A percentile compares a stretch with the other conserved stretches of the same genome.
Conservation (phyloP, 2,797 vertebrate species). For the Crocodylus rhombifer region DNA sequence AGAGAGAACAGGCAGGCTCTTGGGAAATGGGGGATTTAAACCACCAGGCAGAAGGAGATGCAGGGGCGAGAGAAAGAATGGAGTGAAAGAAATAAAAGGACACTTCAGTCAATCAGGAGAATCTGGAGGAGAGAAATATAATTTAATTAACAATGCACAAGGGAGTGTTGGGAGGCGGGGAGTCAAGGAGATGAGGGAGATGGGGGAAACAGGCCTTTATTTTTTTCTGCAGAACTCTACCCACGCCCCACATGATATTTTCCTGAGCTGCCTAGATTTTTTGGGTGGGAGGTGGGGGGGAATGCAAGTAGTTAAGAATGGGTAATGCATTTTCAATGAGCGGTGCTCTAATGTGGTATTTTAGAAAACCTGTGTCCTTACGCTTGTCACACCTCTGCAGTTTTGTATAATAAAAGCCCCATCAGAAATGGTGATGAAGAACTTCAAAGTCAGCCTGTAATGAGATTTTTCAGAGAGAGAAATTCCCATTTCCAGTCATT, state of each 20-base stretch:
- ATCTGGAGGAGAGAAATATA: neutral
- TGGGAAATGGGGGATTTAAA: fast-evolving
- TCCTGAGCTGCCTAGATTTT: neutral
- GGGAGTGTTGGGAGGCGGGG: neutral
- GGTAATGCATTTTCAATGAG: neutral
- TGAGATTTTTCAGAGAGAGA: neutral
- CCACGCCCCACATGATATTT: neutral
- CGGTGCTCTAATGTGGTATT: neutral
- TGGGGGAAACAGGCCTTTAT: neutral
- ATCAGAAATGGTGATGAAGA: neutral
- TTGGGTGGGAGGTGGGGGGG: neutral
- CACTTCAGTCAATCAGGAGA: neutral
- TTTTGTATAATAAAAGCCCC: neutral
- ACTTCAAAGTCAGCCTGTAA: fast-evolving
- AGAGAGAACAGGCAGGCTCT: fast-evolving
- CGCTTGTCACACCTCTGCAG: neutral
- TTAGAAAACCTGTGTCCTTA: neutral
- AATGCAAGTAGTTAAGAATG: neutral
- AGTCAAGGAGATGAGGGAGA: neutral
- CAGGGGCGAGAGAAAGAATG: neutral
- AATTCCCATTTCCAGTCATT: neutral
- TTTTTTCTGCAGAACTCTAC: neutral
- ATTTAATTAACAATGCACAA: neutral
- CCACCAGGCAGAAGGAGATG: neutral
- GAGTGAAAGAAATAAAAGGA: neutral